Evolutionary conservation across 2,888 invertebrate species (phyloP).

Genomic region (Aleiodes alternator): DNA sequence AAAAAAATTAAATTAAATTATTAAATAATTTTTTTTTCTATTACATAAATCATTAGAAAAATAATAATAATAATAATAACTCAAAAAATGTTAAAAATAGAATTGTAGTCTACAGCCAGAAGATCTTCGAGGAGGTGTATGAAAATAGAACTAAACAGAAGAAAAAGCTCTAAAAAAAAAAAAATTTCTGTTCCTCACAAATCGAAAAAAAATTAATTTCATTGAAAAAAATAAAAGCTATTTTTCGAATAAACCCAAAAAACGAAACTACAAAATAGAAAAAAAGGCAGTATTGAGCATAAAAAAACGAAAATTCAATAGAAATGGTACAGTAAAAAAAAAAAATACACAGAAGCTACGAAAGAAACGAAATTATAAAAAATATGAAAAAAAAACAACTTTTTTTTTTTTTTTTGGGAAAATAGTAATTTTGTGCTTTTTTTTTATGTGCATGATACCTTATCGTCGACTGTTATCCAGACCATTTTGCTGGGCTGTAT

Average conservation of each 20-base stretch:
- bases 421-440: slow-evolving; percentile 28
- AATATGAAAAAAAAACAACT: slow-evolving; percentile 39
- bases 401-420: slow-evolving; percentile 5
- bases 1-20: no score
- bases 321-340: slow-evolving; percentile 3
- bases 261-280: slow-evolving; percentile 14
- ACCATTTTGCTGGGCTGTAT: slow-evolving; percentile 74
- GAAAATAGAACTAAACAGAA: slow-evolving; percentile 12
- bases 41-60: background rate
- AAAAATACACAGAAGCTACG: background rate
- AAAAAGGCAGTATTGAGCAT: slow-evolving; percentile 36
- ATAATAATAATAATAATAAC: background rate
- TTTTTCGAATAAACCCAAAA: background rate
- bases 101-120: slow-evolving; percentile 12
- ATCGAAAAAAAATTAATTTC: background rate
- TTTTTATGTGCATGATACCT: slow-evolving; percentile 64
- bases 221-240: slow-evolving; percentile 1
- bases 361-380: slow-evolving; percentile 38
- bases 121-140: background rate
- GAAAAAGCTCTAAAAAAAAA: background rate
- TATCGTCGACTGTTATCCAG: slow-evolving; percentile 73
- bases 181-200: slow-evolving; percentile 19
- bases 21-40: background rate
- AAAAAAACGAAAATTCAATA: background rate
- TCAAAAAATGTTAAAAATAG: background rate